A percentile compares a stretch with the other conserved stretches of the same genome.
Conservation (phyloP, 2,113 vertebrate species). For the Coracopsis vasa region DNA sequence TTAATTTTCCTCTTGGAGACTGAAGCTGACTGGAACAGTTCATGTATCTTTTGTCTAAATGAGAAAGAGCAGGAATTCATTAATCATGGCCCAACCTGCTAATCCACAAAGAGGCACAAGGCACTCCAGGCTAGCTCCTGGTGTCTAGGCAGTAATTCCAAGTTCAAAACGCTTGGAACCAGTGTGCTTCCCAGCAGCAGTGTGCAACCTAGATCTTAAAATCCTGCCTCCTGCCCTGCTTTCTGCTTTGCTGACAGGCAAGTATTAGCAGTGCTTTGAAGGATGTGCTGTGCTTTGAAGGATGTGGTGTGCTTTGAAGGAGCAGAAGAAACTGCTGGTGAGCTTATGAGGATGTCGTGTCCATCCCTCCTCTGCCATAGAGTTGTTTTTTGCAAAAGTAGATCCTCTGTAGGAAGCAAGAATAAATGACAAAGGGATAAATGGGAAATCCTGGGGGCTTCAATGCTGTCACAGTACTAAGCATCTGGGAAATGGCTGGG, state of each 20-base stretch:
- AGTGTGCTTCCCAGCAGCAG: not conserved
- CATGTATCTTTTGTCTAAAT: not conserved
- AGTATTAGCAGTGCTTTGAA: not conserved
- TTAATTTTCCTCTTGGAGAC: not conserved
- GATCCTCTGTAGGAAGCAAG: not conserved
- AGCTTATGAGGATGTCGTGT: not conserved
- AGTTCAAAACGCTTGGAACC: not conserved
- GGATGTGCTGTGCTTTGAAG: not conserved
- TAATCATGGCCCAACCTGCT: not conserved
- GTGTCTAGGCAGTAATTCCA: not conserved
- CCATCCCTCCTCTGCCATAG: not conserved
- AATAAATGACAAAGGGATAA: not conserved
- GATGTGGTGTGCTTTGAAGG: not conserved
- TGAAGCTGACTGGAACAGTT: not conserved
- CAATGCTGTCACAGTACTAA: not conserved
- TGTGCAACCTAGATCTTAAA: not conserved
- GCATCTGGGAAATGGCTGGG: not conserved
- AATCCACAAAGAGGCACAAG: not conserved
- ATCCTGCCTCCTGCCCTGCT: not conserved
- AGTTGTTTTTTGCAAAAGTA: not conserved
- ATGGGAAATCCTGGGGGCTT: not conserved
- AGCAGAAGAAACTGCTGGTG: not conserved
- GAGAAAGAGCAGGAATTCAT: constrained; percentile 5
- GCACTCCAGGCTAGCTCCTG: not conserved
- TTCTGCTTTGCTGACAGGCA: constrained; percentile 6